Evolutionary conservation across 2,888 invertebrate species (phyloP).

Genomic region (Galeopsomyia nigrocyanea): DNA sequence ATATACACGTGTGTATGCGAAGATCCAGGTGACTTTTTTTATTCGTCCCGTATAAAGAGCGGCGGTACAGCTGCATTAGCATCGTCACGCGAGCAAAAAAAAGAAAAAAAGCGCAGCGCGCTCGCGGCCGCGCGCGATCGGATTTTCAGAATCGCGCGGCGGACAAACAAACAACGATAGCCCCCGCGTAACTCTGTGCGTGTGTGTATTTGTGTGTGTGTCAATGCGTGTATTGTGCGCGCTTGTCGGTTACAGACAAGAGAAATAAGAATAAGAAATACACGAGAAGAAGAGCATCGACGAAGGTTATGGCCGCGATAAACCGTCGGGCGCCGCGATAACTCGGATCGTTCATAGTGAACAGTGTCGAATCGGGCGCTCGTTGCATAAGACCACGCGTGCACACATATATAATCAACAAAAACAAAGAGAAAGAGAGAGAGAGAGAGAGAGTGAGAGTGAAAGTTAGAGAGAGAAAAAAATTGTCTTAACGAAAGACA

Average conservation of each 20-base stretch:
- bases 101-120: no score
- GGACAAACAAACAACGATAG: neutral
- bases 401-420: neutral
- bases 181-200: neutral
- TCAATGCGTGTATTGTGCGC: no score
- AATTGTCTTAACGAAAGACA: neutral
- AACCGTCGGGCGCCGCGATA: conserved; percentile 49
- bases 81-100: conserved; percentile 60
- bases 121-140: conserved; percentile 44
- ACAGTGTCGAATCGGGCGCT: neutral
- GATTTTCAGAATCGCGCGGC: conserved; percentile 20
- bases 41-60: conserved; percentile 14
- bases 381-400: neutral
- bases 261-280: neutral
- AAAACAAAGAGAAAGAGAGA: neutral
- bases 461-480: no score
- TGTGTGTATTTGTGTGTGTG: neutral
- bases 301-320: conserved; percentile 65
- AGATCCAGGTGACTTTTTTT: conserved; percentile 48
- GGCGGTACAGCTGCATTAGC: conserved; percentile 53
- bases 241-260: neutral
- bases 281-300: conserved; percentile 42
- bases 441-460: neutral
- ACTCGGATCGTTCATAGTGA: neutral
- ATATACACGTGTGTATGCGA: no score